phyloP scores from a whole-genome alignment of 2,113 vertebrate genomes.

The Sakesphorus luctuosus region DNA sequence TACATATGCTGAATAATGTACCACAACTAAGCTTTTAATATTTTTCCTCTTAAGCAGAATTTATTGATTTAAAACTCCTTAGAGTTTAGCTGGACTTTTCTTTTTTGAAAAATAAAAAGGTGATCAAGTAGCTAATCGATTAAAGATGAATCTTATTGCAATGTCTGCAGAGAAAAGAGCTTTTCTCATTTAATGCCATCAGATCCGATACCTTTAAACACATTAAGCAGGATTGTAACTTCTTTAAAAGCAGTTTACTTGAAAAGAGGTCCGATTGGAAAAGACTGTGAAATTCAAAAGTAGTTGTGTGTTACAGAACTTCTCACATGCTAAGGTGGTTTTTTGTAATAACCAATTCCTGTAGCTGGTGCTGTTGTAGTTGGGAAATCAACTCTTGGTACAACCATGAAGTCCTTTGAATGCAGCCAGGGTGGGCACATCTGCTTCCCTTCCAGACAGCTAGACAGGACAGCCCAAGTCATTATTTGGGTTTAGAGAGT shows the following conservation, averaged over 20 bases:
- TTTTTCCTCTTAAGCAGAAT: not conserved
- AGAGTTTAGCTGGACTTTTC: not conserved
- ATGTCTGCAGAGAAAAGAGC: not conserved
- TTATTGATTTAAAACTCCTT: not conserved
- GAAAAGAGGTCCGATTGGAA: not conserved
- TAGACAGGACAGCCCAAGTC: not conserved
- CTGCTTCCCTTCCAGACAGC: not conserved
- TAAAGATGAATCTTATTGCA: not conserved
- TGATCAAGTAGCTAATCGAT: not conserved
- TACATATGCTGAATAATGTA: not conserved
- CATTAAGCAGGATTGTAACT: not conserved
- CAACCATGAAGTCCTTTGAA: not conserved
- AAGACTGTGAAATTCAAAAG: not conserved
- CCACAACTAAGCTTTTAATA: not conserved
- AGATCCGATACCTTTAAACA: not conserved
- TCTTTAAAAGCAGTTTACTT: not conserved
- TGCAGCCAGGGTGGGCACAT: too few relatives aligned
- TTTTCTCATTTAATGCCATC: not conserved
- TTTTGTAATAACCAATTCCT: not conserved
- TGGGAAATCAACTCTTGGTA: not conserved
- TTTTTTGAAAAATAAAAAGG: not conserved
- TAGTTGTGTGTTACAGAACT: not conserved
- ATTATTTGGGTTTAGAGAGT: not conserved
- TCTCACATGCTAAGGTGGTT: not conserved
- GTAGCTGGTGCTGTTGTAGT: accelerated